Evolutionary conservation across 2,888 invertebrate species (phyloP).

Genomic region (Biston betularia): DNA sequence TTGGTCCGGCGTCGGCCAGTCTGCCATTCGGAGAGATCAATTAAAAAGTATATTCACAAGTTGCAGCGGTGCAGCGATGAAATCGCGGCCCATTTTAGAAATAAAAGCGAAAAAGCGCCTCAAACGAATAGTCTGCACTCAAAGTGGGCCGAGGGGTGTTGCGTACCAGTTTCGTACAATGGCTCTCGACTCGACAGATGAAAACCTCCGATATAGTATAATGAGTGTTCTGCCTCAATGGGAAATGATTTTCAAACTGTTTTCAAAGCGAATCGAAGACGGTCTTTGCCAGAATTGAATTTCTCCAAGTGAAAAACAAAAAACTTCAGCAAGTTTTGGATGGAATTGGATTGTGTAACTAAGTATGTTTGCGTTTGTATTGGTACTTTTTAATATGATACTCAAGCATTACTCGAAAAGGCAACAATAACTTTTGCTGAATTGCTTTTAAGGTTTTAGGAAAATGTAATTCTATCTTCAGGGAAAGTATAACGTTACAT

Average conservation of each 20-base stretch:
- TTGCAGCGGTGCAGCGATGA: conserved; percentile 17
- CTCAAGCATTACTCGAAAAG: conserved; percentile 6
- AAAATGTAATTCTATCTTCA: conserved; percentile 9
- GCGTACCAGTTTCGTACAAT: conserved; percentile 63
- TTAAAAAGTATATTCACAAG: conserved; percentile 27
- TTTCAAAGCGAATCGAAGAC: conserved; percentile 21
- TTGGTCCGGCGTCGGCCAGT: neutral
- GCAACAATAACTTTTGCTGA: conserved; percentile 8
- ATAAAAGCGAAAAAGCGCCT: conserved; percentile 47
- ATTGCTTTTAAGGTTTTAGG: conserved; percentile 9
- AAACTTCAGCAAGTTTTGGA: conserved; percentile 18
- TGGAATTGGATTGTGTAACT: conserved; percentile 20
- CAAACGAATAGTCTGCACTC: conserved; percentile 46
- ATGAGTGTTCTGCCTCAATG: conserved; percentile 39
- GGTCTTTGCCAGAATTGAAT: conserved; percentile 29
- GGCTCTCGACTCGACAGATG: conserved; percentile 51
- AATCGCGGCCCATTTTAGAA: conserved; percentile 37
- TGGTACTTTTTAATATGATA: conserved; percentile 5
- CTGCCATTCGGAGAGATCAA: conserved; percentile 20
- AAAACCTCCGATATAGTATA: conserved; percentile 51
- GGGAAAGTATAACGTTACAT: conserved; percentile 12
- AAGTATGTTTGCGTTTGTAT: conserved; percentile 9
- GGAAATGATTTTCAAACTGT: conserved; percentile 41
- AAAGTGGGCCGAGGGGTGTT: conserved; percentile 53
- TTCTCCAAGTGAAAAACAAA: conserved; percentile 30